phyloP scores from a whole-genome alignment of 2,113 vertebrate species.

The Centropus bengalensis region DNA sequence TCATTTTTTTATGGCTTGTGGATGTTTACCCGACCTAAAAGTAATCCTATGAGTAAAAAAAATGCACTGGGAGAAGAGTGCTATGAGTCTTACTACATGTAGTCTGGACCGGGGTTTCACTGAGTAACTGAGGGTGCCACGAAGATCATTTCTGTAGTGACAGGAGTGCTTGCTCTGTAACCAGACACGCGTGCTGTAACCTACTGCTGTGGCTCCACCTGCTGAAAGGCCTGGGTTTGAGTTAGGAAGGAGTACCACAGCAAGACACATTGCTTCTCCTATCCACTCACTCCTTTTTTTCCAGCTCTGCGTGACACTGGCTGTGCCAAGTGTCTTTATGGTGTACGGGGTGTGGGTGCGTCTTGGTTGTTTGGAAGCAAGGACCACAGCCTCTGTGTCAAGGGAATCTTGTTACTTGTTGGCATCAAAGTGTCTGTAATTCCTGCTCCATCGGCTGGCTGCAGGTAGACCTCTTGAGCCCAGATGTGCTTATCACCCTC shows the following conservation, averaged over 20 bases:
- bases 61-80: not conserved
- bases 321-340: not conserved
- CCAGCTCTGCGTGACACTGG: not conserved
- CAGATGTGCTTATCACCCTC: not conserved
- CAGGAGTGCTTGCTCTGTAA: not conserved
- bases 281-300: not conserved
- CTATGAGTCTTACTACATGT: not conserved
- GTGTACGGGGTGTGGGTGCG: too few species aligned
- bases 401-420: not conserved
- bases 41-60: not conserved
- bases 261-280: not conserved
- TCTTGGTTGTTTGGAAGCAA: not conserved
- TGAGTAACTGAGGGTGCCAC: not conserved
- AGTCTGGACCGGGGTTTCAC: not conserved
- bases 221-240: constrained; percentile 34
- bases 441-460: not conserved
- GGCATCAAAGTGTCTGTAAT: not conserved
- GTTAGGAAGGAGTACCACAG: not conserved
- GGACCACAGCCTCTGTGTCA: not conserved
- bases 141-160: not conserved
- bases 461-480: not conserved
- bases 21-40: not conserved
- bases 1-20: not conserved
- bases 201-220: constrained; percentile 70
- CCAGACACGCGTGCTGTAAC: not conserved